A percentile compares a stretch with the other conserved stretches of the same genome.
These are phyloP conservation scores for Venusia cambrica DNA, from an alignment of 2,888 invertebrate genomes.

Conservation along the genomic window DNA sequence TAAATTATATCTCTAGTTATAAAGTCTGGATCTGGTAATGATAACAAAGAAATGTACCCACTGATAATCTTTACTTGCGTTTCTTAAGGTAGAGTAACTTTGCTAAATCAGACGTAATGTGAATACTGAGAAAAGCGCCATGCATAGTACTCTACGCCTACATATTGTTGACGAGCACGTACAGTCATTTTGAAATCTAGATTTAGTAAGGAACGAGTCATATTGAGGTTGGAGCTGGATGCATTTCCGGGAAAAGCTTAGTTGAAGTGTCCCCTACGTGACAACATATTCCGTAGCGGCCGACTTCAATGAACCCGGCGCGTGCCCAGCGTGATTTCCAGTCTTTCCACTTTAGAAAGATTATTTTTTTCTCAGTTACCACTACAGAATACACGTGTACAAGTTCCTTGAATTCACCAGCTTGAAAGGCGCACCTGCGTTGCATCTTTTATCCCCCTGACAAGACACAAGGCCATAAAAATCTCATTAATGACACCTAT, in stretches of 20 bases:
- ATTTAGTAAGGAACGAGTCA: slow-evolving; percentile 54
- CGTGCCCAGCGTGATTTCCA: slow-evolving; percentile 47
- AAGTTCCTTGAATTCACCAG: slow-evolving; percentile 32
- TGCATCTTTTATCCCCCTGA: slow-evolving; percentile 35
- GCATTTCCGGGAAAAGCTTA: slow-evolving; percentile 60
- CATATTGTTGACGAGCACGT: slow-evolving; percentile 54
- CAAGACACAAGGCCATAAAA: slow-evolving; percentile 38
- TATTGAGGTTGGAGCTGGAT: slow-evolving; percentile 52
- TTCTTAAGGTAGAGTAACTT: slow-evolving; percentile 28
- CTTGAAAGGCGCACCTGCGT: slow-evolving; percentile 4
- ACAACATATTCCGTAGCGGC: slow-evolving; percentile 43
- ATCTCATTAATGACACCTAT: slow-evolving; percentile 36
- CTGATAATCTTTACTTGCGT: slow-evolving; percentile 28
- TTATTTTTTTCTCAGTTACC: slow-evolving; percentile 32
- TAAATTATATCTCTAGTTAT: slow-evolving; percentile 20
- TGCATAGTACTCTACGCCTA: slow-evolving; percentile 46
- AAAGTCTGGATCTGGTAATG: slow-evolving; percentile 27
- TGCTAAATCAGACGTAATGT: slow-evolving; percentile 40
- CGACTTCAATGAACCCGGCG: slow-evolving; percentile 55
- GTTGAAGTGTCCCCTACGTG: slow-evolving; percentile 55
- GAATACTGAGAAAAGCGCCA: slow-evolving; percentile 42
- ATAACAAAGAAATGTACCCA: slow-evolving; percentile 28
- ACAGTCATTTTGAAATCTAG: slow-evolving; percentile 65
- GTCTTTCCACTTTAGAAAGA: slow-evolving; percentile 43
- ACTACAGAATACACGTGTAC: slow-evolving; percentile 34